A percentile compares a stretch with the other conserved stretches of the same genome.
Evolutionary conservation across 2,797 vertebrate genomes (phyloP).

Genomic region (Acanthiza pusilla): DNA sequence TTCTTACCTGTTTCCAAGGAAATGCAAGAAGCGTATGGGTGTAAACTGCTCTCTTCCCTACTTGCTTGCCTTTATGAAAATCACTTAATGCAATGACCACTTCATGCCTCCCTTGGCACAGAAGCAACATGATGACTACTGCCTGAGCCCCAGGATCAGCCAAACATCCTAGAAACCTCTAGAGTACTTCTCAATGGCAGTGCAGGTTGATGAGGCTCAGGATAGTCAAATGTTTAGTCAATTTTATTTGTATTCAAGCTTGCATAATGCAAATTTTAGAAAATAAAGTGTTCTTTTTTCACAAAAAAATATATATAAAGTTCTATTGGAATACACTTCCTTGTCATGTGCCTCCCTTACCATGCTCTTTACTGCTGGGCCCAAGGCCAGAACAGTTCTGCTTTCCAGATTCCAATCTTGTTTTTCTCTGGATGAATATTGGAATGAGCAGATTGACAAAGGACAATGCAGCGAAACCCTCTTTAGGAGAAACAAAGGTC

Average conservation of each 20-base stretch:
- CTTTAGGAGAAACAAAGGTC: background rate
- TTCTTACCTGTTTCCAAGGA: background rate
- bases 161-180: background rate
- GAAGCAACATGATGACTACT: background rate
- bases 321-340: background rate
- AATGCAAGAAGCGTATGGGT: background rate
- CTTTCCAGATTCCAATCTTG: background rate
- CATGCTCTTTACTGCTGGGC: background rate
- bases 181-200: background rate
- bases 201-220: background rate
- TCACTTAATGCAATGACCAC: background rate
- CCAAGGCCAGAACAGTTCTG: background rate
- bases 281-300: background rate
- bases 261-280: background rate
- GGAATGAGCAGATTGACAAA: background rate
- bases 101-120: background rate
- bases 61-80: background rate
- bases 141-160: background rate
- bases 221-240: background rate
- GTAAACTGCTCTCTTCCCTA: background rate
- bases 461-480: background rate
- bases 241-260: background rate
- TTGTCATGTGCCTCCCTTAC: background rate
- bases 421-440: background rate
- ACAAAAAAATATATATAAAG: background rate